Base-by-base conservation (phyloP, 1,140 invertebrate genomes). In the Dendroctonus valens region DNA sequence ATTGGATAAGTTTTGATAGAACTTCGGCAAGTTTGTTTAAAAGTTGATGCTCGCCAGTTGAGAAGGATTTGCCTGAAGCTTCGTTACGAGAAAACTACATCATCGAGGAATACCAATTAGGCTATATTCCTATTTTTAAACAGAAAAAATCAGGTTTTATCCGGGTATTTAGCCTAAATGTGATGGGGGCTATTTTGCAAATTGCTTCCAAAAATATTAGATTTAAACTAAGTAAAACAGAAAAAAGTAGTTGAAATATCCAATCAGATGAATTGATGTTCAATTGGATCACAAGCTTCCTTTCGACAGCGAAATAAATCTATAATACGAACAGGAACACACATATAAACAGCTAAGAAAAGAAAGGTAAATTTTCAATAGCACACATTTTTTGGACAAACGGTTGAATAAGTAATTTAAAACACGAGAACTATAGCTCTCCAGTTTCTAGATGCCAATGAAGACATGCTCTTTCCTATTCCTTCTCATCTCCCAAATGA, bases 1-100 rank as follows among this genome's bases (percentile, higher is more conserved):
- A 67, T 67, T 67, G 65, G 65, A 67, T 67, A 67, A 67, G 65
- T 67, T 67, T 67, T 67, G 51, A 67, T 67, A 54, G 58, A 55
- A 63, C 41, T 60, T 61, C 15, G 40, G 50, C 50, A 61, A 67
- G 58, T 67, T 67, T 61, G 58, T 67, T 59, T n/a, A 52, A 57
- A 67, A 67, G 58, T 61, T 60, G 65, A 67, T 59, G 57, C 46
- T 38, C 51, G 55, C 26, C 55, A 54, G 15, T 65, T 49, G 11
- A 26, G 40, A 65, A 39, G 63, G 63, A 65, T 65, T 65, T 65
- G 12, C 61, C 53, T 54, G 61, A 39, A 65, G 53, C 44, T 15
- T 11, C 51, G 37, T 50, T 15, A 50, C 63, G 53, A 50, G 9
- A 49, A 26, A 26, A 26, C 26, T 26, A 26, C 26, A 26, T 26